Conservation (phyloP, 2,797 vertebrate species). For the Melanotaenia boesemani region DNA sequence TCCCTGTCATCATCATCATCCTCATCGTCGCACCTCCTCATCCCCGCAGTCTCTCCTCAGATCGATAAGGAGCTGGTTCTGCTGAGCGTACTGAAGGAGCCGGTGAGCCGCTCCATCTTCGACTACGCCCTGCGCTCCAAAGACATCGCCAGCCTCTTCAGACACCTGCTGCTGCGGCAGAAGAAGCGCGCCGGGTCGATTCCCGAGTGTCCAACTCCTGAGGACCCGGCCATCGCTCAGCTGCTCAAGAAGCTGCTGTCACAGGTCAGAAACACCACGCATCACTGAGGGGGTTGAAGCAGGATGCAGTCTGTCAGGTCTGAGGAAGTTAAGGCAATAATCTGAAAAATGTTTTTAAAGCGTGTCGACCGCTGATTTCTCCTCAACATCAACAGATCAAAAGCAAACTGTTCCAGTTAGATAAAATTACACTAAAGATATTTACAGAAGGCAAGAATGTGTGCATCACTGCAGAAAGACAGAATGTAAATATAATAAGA, state of each 20-base stretch:
- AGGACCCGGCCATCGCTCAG: conserved; percentile 94
- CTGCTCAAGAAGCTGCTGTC: conserved; percentile 96
- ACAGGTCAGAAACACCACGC: conserved; percentile 83
- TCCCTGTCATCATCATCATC: conserved; percentile 19
- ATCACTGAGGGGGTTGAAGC: too few relatives aligned
- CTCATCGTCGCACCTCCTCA: background rate
- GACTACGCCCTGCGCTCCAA: conserved; percentile 96
- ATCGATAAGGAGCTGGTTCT: conserved; percentile 97
- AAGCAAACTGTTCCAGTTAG: too few relatives aligned
- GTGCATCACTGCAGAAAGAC: too few relatives aligned
- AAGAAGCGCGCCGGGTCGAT: conserved; percentile 90
- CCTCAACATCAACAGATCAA: too few relatives aligned
- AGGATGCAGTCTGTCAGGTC: too few relatives aligned
- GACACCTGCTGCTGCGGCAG: conserved; percentile 93
- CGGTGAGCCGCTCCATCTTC: conserved; percentile 96
- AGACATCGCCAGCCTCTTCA: conserved; percentile 94
- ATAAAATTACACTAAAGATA: too few relatives aligned
- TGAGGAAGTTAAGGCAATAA: too few relatives aligned
- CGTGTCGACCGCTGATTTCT: too few relatives aligned
- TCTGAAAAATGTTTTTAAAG: too few relatives aligned
- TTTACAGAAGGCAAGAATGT: too few relatives aligned
- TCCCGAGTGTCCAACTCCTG: conserved; percentile 90
- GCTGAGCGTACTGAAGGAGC: conserved; percentile 95
- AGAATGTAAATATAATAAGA: too few relatives aligned
- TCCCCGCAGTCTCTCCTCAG: conserved; percentile 69